Evolutionary conservation across 2,113 vertebrate genomes (phyloP), one percentile per base, ranked within the genome.

Genomic region (Tragulus kanchil): DNA sequence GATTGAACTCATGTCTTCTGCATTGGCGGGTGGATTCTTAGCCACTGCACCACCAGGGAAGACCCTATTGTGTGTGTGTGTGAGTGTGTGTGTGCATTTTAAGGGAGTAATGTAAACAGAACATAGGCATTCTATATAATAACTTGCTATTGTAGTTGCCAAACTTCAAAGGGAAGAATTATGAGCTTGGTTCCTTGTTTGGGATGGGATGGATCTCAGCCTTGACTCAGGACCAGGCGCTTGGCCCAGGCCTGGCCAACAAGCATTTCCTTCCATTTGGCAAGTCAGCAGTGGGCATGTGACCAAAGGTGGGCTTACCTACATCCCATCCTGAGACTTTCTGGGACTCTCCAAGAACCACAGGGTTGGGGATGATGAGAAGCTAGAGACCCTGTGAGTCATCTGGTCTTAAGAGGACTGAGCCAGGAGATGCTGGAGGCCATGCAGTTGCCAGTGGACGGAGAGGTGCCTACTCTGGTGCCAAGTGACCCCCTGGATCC

Each of bases 371-470:
- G 9, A 64, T 81, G 26, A 50, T 3, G 1, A 42, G 42, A 52
- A 73, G 21, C 28, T 59, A 1, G 45, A 78, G 45, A 19, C 69
- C 23, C 93, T 90, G 12, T 56, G 69, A 65, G 78, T 85, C 59
- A 13, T 19, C n/a, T 45, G 54, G 54, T 85, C 71, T 79, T 65
- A 26, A 8, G 73, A 73, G 36, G 28, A 42, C 88, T 14, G 42
- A 61, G 12, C n/a, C 28, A 71, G 54, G 45, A 54, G 31, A 6
- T 21, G 21, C 0, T 31, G 19, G 3, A n/a, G 59, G 71, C 15
- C 1, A 6, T 0, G 0, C 19, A 31, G 45, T 23, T 1, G 13
- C 50, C 3, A 8, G 48, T 3, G n/a, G n/a, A 50, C 2, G 26
- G 19, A 65, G 48, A 21, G 10, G 31, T 19, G 62, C 65, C 36